These are phyloP conservation scores for Stenoptilia bipunctidactyla DNA, from an alignment of 2,888 invertebrate genomes.

Conservation along the genomic window DNA sequence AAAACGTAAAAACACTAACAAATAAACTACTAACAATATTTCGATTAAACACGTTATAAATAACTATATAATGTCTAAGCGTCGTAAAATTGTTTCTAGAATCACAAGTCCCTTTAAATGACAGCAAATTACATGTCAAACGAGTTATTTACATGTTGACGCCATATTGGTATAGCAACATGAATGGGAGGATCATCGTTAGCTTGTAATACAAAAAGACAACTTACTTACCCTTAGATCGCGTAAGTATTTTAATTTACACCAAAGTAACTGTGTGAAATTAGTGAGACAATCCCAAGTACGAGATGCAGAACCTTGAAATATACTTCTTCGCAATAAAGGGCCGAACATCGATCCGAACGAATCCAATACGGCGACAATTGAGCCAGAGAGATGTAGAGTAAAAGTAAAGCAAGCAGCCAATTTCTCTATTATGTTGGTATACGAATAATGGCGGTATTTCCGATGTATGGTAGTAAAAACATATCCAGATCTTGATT, in stretches of 20 bases:
- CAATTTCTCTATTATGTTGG: not conserved
- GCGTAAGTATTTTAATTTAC: constrained; percentile 69
- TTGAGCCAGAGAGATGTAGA: not conserved
- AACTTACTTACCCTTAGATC: constrained; percentile 60
- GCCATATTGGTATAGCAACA: constrained; percentile 59
- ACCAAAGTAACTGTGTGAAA: constrained; percentile 74
- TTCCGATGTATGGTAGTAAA: too few relatives aligned
- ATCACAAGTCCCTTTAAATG: not conserved
- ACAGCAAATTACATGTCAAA: constrained; percentile 1
- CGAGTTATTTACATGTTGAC: constrained; percentile 63
- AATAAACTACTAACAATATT: constrained; percentile 13
- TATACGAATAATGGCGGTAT: not conserved
- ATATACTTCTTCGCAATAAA: constrained; percentile 73
- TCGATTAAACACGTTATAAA: too few relatives aligned
- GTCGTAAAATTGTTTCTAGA: not conserved
- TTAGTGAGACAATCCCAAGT: constrained; percentile 77
- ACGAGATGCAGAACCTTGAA: constrained; percentile 77
- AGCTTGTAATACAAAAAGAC: constrained; percentile 18
- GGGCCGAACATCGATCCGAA: constrained; percentile 78
- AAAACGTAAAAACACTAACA: constrained; percentile 14
- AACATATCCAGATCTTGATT: too few relatives aligned
- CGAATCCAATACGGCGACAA: constrained; percentile 23
- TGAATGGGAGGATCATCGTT: constrained; percentile 18
- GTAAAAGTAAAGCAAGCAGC: too few relatives aligned
- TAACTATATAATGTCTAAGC: too few relatives aligned